phyloP scores from a whole-genome alignment of 2,888 invertebrate genomes.

The Euzophera pinguis region DNA sequence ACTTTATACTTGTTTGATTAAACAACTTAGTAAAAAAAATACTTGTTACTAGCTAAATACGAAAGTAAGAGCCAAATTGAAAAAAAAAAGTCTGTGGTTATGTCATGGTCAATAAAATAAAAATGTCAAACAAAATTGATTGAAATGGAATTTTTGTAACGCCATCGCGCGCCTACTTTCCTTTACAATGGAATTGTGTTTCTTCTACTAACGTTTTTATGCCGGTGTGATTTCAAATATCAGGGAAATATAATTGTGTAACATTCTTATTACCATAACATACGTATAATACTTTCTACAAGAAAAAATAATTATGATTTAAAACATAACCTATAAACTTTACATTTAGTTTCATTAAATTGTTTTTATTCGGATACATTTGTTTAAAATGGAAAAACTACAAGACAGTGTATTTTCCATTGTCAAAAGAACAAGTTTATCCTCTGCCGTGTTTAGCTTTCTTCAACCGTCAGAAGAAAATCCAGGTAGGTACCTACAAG shows the following conservation, averaged over 20 bases:
- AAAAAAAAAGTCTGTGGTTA: too few species aligned
- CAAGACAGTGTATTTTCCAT: constrained; percentile 73
- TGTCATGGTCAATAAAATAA: too few species aligned
- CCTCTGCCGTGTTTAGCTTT: constrained; percentile 70
- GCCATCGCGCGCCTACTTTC: constrained; percentile 26
- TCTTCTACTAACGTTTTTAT: neutral
- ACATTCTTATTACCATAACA: neutral
- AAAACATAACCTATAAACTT: constrained; percentile 45
- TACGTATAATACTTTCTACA: neutral
- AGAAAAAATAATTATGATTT: constrained; percentile 14
- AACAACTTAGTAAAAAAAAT: too few species aligned
- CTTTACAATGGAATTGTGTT: constrained; percentile 25
- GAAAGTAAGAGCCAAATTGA: too few species aligned
- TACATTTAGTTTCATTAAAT: constrained; percentile 32
- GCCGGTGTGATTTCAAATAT: neutral
- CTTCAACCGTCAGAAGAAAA: constrained; percentile 64
- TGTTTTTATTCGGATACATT: neutral
- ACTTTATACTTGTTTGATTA: too few species aligned
- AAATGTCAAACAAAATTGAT: constrained; percentile 12
- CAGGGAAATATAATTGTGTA: neutral
- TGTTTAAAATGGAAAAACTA: constrained; percentile 55
- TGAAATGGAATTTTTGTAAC: constrained; percentile 15
- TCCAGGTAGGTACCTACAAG: constrained; percentile 52
- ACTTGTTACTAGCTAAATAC: too few species aligned
- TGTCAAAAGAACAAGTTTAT: constrained; percentile 65